A percentile compares a stretch with the other conserved stretches of the same genome.
Conservation (phyloP, 2,113 vertebrate genomes). For the Phodopus roborovskii region DNA sequence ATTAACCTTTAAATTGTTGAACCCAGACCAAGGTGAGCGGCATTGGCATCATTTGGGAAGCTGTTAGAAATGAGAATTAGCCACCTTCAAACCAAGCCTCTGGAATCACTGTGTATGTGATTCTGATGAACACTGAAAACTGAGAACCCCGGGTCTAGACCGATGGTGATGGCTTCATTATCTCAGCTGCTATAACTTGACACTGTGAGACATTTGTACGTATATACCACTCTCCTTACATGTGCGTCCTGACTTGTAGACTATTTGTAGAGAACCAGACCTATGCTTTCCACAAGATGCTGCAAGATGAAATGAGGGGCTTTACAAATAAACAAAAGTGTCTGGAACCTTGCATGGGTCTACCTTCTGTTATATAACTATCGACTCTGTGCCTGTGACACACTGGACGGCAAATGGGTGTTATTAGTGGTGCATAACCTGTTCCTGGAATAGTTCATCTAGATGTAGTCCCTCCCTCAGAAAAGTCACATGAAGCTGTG, state of each 20-base stretch:
- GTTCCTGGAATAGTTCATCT: background rate
- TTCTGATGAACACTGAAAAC: background rate
- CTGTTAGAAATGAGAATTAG: background rate
- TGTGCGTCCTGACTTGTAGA: background rate
- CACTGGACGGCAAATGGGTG: background rate
- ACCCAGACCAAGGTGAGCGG: background rate
- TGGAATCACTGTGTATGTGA: background rate
- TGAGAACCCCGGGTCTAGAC: background rate
- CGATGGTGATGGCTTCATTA: background rate
- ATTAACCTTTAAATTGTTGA: background rate
- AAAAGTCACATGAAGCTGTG: background rate
- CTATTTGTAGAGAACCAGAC: background rate
- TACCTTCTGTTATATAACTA: background rate
- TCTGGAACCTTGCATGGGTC: background rate
- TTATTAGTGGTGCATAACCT: background rate
- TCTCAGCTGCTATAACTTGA: background rate
- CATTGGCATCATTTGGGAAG: background rate
- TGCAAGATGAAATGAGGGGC: background rate
- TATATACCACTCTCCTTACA: background rate
- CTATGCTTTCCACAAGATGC: background rate
- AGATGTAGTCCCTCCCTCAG: background rate
- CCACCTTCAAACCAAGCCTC: background rate
- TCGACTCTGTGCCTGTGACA: background rate
- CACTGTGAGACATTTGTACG: background rate
- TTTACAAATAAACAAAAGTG: conserved; percentile 7